phyloP scores from a whole-genome alignment of 2,113 vertebrate genomes.

The Clarias macrocephalus region DNA sequence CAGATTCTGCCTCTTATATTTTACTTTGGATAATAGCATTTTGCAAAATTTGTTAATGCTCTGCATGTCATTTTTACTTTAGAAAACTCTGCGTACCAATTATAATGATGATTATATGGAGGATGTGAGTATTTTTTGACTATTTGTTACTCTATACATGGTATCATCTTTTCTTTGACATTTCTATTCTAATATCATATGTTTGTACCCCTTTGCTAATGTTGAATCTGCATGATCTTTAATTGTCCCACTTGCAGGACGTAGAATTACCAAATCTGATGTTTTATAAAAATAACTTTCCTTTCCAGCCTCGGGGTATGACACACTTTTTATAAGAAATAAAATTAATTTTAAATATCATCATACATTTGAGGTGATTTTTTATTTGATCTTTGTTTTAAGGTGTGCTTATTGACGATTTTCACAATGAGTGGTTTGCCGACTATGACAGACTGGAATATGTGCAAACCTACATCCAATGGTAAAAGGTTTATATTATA shows the following conservation, averaged over 20 bases:
- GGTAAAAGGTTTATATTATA: constrained; percentile 70
- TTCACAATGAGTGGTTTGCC: constrained; percentile 73
- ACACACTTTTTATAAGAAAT: neutral
- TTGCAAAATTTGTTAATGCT: no score
- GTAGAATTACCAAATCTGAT: constrained; percentile 74
- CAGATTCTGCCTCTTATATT: no score
- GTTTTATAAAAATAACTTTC: constrained; percentile 79
- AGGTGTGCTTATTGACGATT: constrained; percentile 73
- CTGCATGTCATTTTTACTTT: no score
- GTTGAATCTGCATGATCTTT: neutral
- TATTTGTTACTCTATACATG: neutral
- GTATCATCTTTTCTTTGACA: neutral
- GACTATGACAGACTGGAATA: constrained; percentile 77
- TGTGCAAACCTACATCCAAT: constrained; percentile 90
- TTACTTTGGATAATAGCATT: no score
- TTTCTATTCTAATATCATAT: neutral
- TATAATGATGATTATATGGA: no score
- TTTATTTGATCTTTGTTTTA: neutral
- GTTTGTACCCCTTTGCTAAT: neutral
- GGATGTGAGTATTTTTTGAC: no score
- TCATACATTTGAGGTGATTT: neutral
- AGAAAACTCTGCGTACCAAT: no score
- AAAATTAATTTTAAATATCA: no score
- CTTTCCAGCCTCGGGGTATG: constrained; percentile 76
- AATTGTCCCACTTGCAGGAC: constrained; percentile 11